Conservation (phyloP, 2,113 vertebrate species). For the Serilophus lunatus region DNA sequence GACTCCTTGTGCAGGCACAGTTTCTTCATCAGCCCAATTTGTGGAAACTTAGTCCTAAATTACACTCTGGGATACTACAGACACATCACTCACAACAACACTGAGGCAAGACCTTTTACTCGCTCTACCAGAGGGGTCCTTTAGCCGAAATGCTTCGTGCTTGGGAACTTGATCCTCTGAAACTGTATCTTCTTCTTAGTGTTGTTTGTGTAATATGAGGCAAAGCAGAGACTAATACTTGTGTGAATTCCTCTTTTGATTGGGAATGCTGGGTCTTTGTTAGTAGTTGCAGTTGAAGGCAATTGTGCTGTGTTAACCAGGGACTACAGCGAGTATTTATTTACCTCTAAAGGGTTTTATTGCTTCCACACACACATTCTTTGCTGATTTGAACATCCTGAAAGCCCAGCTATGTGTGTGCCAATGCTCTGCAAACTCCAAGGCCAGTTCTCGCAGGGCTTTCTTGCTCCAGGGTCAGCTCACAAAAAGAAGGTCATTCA, state of each 20-base stretch:
- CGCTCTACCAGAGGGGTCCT: neutral
- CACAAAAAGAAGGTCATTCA: slow-evolving; percentile 28
- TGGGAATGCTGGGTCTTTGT: slow-evolving; percentile 12
- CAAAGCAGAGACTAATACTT: neutral
- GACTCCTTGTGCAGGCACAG: neutral
- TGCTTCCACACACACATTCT: slow-evolving; percentile 45
- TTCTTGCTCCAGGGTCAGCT: slow-evolving; percentile 32
- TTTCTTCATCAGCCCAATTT: neutral
- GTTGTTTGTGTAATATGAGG: neutral
- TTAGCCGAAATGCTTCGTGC: neutral
- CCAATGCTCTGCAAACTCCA: neutral
- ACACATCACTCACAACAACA: fast-evolving
- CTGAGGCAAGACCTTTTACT: neutral
- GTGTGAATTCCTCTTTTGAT: neutral
- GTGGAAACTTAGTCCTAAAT: neutral
- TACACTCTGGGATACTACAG: neutral
- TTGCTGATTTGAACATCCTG: slow-evolving; percentile 29
- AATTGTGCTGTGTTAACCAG: neutral
- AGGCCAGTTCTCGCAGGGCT: neutral
- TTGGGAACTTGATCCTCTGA: neutral
- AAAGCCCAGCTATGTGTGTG: neutral
- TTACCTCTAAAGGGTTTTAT: slow-evolving; percentile 47
- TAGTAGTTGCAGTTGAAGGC: neutral
- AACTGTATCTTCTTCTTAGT: neutral
- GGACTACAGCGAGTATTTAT: neutral